Percentiles rank a stretch among this genome's conserved stretches.
Conservation (phyloP, 2,888 invertebrate species). For the Timema cristinae region DNA sequence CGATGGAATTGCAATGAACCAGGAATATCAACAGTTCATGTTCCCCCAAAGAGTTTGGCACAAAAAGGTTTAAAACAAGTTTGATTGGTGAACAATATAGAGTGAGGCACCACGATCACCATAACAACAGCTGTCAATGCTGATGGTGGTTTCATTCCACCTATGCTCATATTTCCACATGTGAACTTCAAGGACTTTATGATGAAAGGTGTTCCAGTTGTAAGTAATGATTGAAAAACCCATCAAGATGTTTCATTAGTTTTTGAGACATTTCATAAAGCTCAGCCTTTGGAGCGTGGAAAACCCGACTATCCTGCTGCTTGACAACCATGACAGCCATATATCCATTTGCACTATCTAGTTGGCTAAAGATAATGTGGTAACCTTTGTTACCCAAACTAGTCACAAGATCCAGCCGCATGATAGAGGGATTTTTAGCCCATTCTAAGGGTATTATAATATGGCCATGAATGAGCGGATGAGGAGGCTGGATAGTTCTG, state of each 20-base stretch:
- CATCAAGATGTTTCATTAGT: constrained; percentile 34
- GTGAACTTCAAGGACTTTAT: constrained; percentile 35
- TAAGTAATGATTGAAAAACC: constrained; percentile 36
- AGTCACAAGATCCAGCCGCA: constrained; percentile 41
- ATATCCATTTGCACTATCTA: constrained; percentile 34
- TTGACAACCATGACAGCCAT: constrained; percentile 37
- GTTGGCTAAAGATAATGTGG: no score
- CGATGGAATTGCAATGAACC: constrained; percentile 45
- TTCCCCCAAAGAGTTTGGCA: constrained; percentile 40
- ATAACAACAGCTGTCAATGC: constrained; percentile 38
- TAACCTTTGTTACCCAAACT: constrained; percentile 40
- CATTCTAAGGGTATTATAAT: constrained; percentile 39
- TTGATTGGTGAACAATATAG: constrained; percentile 41
- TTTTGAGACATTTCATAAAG: no score
- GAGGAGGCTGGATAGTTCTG: constrained; percentile 28
- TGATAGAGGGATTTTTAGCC: constrained; percentile 38
- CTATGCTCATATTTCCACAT: constrained; percentile 41
- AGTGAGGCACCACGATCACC: constrained; percentile 34
- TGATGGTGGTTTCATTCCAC: constrained; percentile 40
- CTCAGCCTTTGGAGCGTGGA: constrained; percentile 29
- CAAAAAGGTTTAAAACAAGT: constrained; percentile 43
- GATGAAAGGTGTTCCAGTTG: constrained; percentile 40
- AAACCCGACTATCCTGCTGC: constrained; percentile 32
- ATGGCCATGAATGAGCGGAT: constrained; percentile 38
- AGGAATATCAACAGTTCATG: constrained; percentile 43